Base-by-base conservation (phyloP, 2,113 vertebrate species). In the Pontoporia blainvillei region DNA sequence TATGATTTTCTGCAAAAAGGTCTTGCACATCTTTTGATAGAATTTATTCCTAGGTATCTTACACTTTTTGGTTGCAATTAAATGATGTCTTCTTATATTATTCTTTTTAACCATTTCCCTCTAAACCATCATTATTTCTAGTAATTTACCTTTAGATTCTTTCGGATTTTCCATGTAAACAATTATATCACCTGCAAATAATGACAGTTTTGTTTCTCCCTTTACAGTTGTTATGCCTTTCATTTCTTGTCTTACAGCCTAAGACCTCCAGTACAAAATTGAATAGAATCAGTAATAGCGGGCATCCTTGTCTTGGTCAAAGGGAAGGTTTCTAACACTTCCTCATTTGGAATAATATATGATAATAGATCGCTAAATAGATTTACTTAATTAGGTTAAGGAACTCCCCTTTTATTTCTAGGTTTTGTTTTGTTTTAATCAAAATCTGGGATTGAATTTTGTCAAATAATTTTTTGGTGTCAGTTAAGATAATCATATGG, bases 371-470 rank as follows among this genome's bases (percentile, higher is more conserved):
- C 46, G 69, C 7, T 75, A 83, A 72, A 10, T 67, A 78, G 61
- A 86, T 64, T 73, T 94, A 46, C 41, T 82, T 83, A 52, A 41
- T 64, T 71, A 94, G 29, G n/a, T 54, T 88, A 83, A 36, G 44
- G 39, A 81, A 71, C 29, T 81, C 27, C 25, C 54, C 44, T 73
- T 64, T 62, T 34, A 89, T 54, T 89, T 94, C 64, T 59, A 88
- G n/a, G 14, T 71, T 71, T 81, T 57, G 0, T 67, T 44, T 93
- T 66, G 41, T 73, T 78, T 59, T 57, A 46, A 46, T 79, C 52
- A 94, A 94, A 89, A 83, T 73, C 8, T 73, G n/a, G 46, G 20
- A 8, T 72, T 91, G 11, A 67, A 90, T 90, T 94, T 90, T 94
- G 21, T 66, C 57, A 83, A 61, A 34, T 62, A 62, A n/a, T 18